Base-by-base conservation (phyloP, 2,888 invertebrate genomes). In the Sialis fuliginosa region DNA sequence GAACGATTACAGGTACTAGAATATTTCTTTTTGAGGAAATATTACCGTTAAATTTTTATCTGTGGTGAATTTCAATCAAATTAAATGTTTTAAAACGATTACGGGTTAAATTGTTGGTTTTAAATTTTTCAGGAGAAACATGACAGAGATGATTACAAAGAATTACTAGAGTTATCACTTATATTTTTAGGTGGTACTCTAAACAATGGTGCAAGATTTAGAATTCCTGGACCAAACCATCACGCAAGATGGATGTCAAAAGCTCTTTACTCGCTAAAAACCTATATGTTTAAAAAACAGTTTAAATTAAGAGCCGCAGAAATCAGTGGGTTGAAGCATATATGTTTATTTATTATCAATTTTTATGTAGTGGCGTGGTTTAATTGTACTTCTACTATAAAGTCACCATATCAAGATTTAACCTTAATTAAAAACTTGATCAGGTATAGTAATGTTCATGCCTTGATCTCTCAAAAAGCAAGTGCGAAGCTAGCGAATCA, bases 221-320 rank as follows among this genome's bases (percentile, higher is more conserved):
- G 10, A 35, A 9, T 9, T 35, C 37, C 37, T 47, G 56, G 55
- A 32, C 51, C 54, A 31, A 45, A 54, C 33, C 56, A 55, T 30
- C 54, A 56, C 48, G 55, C 57, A 6, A 39, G 55, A 31, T 58
- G 56, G 55, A 57, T 56, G 54, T 48, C 52, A 6, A 56, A 50
- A 48, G 55, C 52, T 33, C 52, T 48, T 51, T 57, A 58, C 47
- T 50, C 49, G 39, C 49, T 56, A 10, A 58, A 58, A 53, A 55
- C 58, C 33, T 56, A 48, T 44, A 39, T 58, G 12, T 54, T 56
- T 46, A 47, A 52, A 12, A 42, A 51, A 5, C 47, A 56, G 42
- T 56, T 55, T 42, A 33, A 50, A 12, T 40, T 57, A 8, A 52
- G 48, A 13, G 33, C 1, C 2, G 22, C 39, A 30, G 58, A 56